Percentiles rank a stretch among this genome's conserved stretches.
Evolutionary conservation across 1,140 invertebrate genomes (phyloP).

Genomic region (Ceratina japonica): DNA sequence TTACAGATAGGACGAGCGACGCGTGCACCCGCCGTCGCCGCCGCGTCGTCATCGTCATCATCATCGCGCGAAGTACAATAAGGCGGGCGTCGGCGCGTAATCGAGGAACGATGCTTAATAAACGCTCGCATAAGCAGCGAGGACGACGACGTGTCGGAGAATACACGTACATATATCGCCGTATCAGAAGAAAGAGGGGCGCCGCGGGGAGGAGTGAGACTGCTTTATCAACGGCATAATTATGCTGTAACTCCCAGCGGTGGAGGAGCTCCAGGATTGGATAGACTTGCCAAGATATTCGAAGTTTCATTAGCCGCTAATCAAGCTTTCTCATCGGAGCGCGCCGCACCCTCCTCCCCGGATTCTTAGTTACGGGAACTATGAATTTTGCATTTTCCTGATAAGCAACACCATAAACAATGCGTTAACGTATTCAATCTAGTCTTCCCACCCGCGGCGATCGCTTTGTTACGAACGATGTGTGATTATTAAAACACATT

Average conservation of each 20-base stretch:
- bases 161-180: background rate
- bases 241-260: constrained; percentile 65
- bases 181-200: background rate
- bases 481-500: too few relatives aligned
- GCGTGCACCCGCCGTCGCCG: background rate
- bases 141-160: constrained; percentile 12
- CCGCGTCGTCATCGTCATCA: background rate
- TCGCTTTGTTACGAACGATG: too few relatives aligned
- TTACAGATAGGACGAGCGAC: background rate
- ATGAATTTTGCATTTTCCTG: constrained; percentile 37
- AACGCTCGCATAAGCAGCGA: constrained; percentile 1
- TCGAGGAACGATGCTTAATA: constrained; percentile 51
- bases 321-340: constrained; percentile 52
- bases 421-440: background rate
- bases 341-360: background rate
- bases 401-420: constrained; percentile 29
- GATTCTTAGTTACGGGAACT: background rate
- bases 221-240: constrained; percentile 67
- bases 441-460: background rate
- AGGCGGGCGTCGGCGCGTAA: constrained; percentile 28
- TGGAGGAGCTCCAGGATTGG: constrained; percentile 40
- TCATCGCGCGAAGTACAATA: constrained; percentile 6
- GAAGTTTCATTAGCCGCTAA: constrained; percentile 72
- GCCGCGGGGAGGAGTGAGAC: constrained; percentile 3
- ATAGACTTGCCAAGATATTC: constrained; percentile 66